Percentiles rank a stretch among this genome's conserved stretches.
Evolutionary conservation across 2,797 vertebrate species (phyloP).

Genomic region (Falco peregrinus): DNA sequence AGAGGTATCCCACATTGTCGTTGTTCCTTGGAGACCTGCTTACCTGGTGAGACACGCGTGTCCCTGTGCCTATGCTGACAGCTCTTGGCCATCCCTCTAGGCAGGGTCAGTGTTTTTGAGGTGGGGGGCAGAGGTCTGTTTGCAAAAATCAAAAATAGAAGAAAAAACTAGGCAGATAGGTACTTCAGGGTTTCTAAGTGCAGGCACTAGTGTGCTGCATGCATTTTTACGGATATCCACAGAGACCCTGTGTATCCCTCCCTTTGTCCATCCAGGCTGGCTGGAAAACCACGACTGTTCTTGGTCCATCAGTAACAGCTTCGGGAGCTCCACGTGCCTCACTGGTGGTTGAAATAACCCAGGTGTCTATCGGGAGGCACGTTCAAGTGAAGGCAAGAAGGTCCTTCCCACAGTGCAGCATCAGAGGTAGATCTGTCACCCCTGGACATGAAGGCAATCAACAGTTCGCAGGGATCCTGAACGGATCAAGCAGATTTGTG

Average conservation of each 20-base stretch:
- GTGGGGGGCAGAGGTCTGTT: not conserved
- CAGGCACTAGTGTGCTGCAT: fast-evolving
- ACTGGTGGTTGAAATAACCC: not conserved
- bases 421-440: not conserved
- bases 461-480: not conserved
- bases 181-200: not conserved
- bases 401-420: fast-evolving
- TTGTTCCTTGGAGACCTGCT: not conserved
- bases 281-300: not conserved
- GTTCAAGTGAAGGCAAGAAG: not conserved
- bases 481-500: not conserved
- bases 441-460: not conserved
- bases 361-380: not conserved
- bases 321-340: not conserved
- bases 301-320: not conserved
- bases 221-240: fast-evolving
- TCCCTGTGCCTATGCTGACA: not conserved
- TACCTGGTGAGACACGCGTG: not conserved
- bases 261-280: not conserved
- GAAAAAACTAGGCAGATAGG: not conserved
- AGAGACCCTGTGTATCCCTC: not conserved
- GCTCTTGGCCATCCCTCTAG: not conserved
- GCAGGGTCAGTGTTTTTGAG: not conserved
- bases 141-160: not conserved
- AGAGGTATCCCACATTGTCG: fast-evolving